Evolutionary conservation across 2,797 vertebrate genomes (phyloP), one percentile per base, ranked within the genome.

Genomic region (Acropternis orthonyx): DNA sequence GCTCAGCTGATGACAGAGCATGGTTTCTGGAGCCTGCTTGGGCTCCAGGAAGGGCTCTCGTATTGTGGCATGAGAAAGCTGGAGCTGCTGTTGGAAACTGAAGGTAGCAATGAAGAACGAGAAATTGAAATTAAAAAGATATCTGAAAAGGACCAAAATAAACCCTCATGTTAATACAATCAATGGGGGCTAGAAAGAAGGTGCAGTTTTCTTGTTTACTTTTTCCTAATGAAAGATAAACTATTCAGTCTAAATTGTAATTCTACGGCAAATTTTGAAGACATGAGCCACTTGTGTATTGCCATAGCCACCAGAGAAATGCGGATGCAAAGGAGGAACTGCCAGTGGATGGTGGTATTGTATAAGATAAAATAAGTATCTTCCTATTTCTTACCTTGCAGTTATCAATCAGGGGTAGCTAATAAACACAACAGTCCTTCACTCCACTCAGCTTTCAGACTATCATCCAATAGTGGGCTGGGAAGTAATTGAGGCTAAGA

Each of bases 301-400:
- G 18, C 65, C 74, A 46, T 54, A 85, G 18, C 14, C 61, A 66
- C 14, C 75, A 65, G 56, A 49, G 65, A 89, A 71, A 80, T 54
- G 20, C 16, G 61, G 56, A 93, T 7, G 24, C 34, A 69, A 92
- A 84, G 23, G 24, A 85, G 39, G 32, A 84, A 23, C 56, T 88
- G 76, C 89, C 95, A 96, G 93, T 0, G 82, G 95, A 96, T 93
- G 95, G 92, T 95, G 55, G 76, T 89, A 66, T 92, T 94, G 95
- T 43, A 72, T 37, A 85, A 92, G 51, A 73, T 10, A 91, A 87
- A 91, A 81, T 16, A 63, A 85, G 39, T 10, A 63, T 34, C 34
- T 85, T 68, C n/a, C 49, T 7, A 23, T 22, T 61, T 61, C 43
- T 56, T 67, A 58, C 11, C 41, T 71, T 56, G 28, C 39, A 22